These are phyloP conservation scores for Neopelma chrysocephalum DNA, from an alignment of 2,797 vertebrate species.

Conservation along the genomic window DNA sequence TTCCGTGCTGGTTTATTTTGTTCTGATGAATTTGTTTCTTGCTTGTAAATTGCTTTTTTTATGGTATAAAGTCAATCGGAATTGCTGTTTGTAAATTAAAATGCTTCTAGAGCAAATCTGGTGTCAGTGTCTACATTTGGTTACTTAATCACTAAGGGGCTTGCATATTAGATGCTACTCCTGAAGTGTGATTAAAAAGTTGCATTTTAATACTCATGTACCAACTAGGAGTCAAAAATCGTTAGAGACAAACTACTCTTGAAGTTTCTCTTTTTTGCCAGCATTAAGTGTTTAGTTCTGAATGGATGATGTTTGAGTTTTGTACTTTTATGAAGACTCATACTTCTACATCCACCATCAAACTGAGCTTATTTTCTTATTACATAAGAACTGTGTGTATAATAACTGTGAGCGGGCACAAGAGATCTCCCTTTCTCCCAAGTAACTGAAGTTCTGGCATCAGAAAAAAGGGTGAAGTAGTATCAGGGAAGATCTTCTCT, in stretches of 20 bases:
- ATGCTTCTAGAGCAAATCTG: slow-evolving; percentile 90
- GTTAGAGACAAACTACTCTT: background rate
- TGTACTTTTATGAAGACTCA: background rate
- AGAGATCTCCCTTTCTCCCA: background rate
- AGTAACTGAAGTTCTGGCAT: background rate
- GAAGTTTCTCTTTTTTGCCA: background rate
- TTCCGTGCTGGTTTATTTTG: slow-evolving; percentile 86
- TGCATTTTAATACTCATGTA: background rate
- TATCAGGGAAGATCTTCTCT: background rate
- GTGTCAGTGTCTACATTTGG: slow-evolving; percentile 32
- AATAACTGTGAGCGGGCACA: background rate
- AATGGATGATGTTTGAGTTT: background rate
- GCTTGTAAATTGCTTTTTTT: slow-evolving; percentile 99
- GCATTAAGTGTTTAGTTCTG: background rate
- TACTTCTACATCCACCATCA: background rate
- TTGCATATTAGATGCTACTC: background rate
- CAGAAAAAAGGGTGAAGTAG: background rate
- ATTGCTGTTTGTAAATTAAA: slow-evolving; percentile 99
- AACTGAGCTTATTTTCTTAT: background rate
- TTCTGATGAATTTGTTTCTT: slow-evolving; percentile 87
- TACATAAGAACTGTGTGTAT: background rate
- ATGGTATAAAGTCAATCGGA: slow-evolving; percentile 96
- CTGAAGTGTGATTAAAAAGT: background rate
- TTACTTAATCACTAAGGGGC: background rate
- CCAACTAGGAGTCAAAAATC: background rate